Evolutionary conservation across 2,888 invertebrate species (phyloP), one percentile per base, ranked within the genome.

Genomic region (Euspilapteryx auroguttella): DNA sequence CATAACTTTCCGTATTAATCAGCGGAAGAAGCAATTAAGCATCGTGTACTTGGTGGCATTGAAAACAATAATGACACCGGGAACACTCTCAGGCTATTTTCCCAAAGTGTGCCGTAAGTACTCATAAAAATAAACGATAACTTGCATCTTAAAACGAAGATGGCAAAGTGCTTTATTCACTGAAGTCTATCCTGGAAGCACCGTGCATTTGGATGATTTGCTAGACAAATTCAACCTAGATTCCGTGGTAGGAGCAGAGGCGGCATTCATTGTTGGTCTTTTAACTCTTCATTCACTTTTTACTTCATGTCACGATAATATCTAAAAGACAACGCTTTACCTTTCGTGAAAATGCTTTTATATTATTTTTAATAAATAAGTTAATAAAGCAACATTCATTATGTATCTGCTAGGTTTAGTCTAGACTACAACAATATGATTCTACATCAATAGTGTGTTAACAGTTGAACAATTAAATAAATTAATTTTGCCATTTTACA

Each of bases 191-290:
- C n/a, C n/a, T n/a, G n/a, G 44, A 36, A 41, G 47, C 44, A 38
- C 40, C 43, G 41, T 42, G 50, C 51, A 55, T 57, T 55, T 50
- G 47, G 54, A 55, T 55, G 55, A 58, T 57, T 64, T 53, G 50
- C 55, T 50, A 55, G 61, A 62, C 57, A 54, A 63, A 57, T 59
- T 58, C 63, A 63, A 71, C 69, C 69, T 59, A 65, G 65, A 68
- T 69, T 64, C 61, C 43, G 46, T 28, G 45, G 50, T 54, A 58
- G 50, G 59, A 59, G 31, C 54, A 45, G 42, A 55, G 61, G 59
- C 57, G 45, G 56, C 49, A 37, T 36, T 48, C 42, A 62, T 68
- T 64, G 62, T 65, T 37, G 42, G 45, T n/a, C n/a, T n/a, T n/a
- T n/a, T n/a, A n/a, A n/a, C 47, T 54, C 35, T 58, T 64, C 54